These are phyloP conservation scores for Aphelenchoides fujianensis DNA, from an alignment of 1,140 invertebrate genomes.

Conservation along the genomic window DNA sequence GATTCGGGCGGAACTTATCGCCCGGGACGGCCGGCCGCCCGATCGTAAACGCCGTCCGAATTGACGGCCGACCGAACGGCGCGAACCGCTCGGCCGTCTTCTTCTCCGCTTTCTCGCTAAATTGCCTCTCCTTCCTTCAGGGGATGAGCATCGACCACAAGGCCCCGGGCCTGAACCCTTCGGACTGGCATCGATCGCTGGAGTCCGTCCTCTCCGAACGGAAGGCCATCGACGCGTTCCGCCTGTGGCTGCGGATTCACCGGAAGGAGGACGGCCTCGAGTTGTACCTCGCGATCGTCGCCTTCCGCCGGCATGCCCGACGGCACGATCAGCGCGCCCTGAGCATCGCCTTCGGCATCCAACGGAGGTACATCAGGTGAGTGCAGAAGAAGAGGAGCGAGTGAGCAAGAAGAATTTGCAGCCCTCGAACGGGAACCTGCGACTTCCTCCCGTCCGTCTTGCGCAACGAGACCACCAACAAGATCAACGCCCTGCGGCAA, in stretches of 20 bases:
- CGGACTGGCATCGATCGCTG: conserved; percentile 17
- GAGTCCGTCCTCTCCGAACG: conserved; percentile 10
- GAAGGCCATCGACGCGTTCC: conserved; percentile 17
- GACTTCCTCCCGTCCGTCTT: conserved; percentile 21
- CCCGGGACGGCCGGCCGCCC: neutral
- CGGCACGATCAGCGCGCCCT: conserved; percentile 19
- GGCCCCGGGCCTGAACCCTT: neutral
- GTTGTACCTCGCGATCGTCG: conserved; percentile 35
- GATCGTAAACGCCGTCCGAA: neutral
- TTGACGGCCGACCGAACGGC: neutral
- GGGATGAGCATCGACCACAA: conserved; percentile 16
- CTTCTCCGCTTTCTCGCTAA: neutral
- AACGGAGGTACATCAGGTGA: conserved; percentile 32
- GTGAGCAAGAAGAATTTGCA: conserved; percentile 26
- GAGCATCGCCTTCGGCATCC: conserved; percentile 27
- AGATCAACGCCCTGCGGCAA: conserved; percentile 19
- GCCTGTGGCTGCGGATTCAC: conserved; percentile 15
- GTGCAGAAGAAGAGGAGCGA: neutral
- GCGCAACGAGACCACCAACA: conserved; percentile 24
- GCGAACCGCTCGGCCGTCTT: too few relatives aligned
- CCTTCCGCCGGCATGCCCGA: conserved; percentile 12
- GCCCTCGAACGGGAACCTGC: conserved; percentile 25
- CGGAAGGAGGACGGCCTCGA: conserved; percentile 31
- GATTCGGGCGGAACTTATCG: neutral
- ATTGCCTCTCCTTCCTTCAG: neutral